Base-by-base conservation (phyloP, 2,113 vertebrate genomes). In the Spheniscus mendiculus region DNA sequence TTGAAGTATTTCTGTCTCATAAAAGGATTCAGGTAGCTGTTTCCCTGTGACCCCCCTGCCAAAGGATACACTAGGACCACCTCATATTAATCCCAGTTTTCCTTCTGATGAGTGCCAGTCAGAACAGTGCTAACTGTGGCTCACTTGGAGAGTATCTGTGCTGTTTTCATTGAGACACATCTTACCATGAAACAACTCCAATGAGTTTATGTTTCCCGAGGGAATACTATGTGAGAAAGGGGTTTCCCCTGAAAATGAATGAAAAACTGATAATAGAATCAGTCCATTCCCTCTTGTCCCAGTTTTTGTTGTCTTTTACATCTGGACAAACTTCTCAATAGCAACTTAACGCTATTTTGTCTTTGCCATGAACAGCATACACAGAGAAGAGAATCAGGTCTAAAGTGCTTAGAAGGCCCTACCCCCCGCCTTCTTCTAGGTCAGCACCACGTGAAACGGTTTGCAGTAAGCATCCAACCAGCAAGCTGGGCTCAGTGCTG, bases 361-460 rank as follows among this genome's bases (percentile, higher is more conserved):
- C 42, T 61, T 55, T 80, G 40, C 23, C 32, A 27, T 9, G 62
- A 89, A 38, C 21, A 34, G 30, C 20, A 70, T 73, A 65, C 40
- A 55, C 74, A 66, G 61, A 88, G n/a, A 22, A 62, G 26, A 82
- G 26, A 79, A 58, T 34, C 27, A 36, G 34, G 30, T 45, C 38
- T 34, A 14, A 58, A 71, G 22, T n/a, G 7, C 32, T 36, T 47
- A 22, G 38, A 32, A 56, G 12, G 19, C 5, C 26, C 47, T 62
- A 52, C 5, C 6, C 26, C 6, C 20, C 49, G 6, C 27, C 42
- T 49, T 34, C 59, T 66, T 72, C n/a, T n/a, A 63, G 53, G 52
- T 42, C 52, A 52, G 52, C 32, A 38, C 6, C 40, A 19, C 0
- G 2, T 18, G 15, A 36, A 81, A 30, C 1, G 0, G 4, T 73